A percentile compares a stretch with the other conserved stretches of the same genome.
Conservation (phyloP, 2,888 invertebrate genomes). For the Chrysolina oricalcia region DNA sequence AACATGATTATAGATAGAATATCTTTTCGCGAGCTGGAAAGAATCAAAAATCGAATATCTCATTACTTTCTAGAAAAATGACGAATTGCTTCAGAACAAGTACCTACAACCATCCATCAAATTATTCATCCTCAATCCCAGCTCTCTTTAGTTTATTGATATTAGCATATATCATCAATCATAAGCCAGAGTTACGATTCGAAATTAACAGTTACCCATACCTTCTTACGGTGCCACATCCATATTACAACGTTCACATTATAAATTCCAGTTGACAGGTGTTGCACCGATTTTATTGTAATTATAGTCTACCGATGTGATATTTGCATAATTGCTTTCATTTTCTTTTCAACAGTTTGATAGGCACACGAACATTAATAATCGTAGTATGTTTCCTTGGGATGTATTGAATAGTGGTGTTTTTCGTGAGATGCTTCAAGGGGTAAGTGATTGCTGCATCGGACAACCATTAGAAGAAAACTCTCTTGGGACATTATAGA, state of each 20-base stretch:
- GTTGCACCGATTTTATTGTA: conserved; percentile 30
- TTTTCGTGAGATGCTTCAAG: not conserved
- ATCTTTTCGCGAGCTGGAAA: no score
- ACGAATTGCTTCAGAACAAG: not conserved
- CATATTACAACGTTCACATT: conserved; percentile 14
- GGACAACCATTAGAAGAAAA: no score
- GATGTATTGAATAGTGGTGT: not conserved
- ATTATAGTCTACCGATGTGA: conserved; percentile 25
- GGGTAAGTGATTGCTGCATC: not conserved
- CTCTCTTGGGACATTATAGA: no score
- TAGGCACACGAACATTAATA: conserved; percentile 49
- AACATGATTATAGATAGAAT: no score
- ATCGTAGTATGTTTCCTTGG: conserved; percentile 36
- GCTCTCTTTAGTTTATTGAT: not conserved
- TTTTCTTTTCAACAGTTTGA: conserved; percentile 34
- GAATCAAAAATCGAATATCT: no score
- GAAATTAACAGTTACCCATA: not conserved
- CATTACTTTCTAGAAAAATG: no score
- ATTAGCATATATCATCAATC: conserved; percentile 3
- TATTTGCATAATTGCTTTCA: conserved; percentile 41
- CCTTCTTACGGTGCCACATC: conserved; percentile 11
- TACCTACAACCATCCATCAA: not conserved
- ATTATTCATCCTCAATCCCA: not conserved
- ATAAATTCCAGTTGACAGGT: conserved; percentile 31
- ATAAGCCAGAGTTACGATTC: conserved; percentile 10